phyloP scores from a whole-genome alignment of 2,888 invertebrate species.

The Acleris holmiana region DNA sequence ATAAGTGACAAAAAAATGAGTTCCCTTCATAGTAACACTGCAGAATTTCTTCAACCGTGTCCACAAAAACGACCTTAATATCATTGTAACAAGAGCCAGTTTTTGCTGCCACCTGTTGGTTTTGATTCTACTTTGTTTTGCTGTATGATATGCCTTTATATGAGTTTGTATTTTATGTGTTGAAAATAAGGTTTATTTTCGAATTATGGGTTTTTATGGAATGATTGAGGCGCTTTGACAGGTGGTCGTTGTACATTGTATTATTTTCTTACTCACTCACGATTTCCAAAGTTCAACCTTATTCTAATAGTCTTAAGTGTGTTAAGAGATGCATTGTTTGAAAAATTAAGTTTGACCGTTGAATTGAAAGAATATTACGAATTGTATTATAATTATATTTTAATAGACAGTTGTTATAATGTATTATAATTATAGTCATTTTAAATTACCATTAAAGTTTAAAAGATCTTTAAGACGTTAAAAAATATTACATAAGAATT shows the following conservation, averaged over 20 bases:
- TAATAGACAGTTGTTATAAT: slow-evolving; percentile 6
- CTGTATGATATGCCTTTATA: background rate
- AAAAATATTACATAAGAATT: no score
- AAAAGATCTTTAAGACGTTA: no score
- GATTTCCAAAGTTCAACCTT: slow-evolving; percentile 11
- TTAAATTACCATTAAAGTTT: no score
- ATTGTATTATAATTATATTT: slow-evolving; percentile 20
- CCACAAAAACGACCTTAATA: slow-evolving; percentile 26
- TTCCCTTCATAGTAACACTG: slow-evolving; percentile 27
- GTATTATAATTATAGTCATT: slow-evolving; percentile 8
- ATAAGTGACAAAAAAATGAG: slow-evolving; percentile 29
- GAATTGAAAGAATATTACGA: slow-evolving; percentile 26
- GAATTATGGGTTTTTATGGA: slow-evolving; percentile 1
- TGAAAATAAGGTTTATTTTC: slow-evolving; percentile 13
- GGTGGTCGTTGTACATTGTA: slow-evolving; percentile 34
- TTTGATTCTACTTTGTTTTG: slow-evolving; percentile 21
- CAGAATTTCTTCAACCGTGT: background rate
- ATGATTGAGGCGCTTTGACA: slow-evolving; percentile 33
- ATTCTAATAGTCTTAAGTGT: background rate
- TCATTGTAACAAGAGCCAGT: slow-evolving; percentile 16
- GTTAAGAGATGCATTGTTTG: background rate
- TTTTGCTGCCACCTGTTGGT: slow-evolving; percentile 31
- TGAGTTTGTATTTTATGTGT: slow-evolving; percentile 3
- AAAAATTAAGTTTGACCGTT: slow-evolving; percentile 6
- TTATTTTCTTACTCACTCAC: background rate